phyloP scores from a whole-genome alignment of 1,140 invertebrate genomes.

The Scylla paramamosain region DNA sequence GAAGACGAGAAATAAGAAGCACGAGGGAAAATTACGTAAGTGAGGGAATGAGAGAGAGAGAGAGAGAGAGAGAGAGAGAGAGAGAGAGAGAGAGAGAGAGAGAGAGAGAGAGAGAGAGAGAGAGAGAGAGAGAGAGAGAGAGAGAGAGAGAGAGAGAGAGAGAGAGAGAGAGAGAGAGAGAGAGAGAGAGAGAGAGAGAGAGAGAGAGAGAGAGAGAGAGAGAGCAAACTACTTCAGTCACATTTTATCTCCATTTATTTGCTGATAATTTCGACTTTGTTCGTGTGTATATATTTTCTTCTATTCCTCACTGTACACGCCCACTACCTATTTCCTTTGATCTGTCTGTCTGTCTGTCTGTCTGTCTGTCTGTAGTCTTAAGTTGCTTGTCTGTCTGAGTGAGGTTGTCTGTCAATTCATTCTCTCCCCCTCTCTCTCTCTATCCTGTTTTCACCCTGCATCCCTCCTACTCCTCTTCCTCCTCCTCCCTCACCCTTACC shows the following conservation, averaged over 20 bases:
- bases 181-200: neutral
- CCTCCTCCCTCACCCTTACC: neutral
- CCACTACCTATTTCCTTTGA: too few relatives aligned
- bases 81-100: constrained; percentile 9
- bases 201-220: constrained; percentile 9
- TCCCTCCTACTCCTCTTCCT: neutral
- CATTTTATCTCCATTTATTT: neutral
- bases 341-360: too few relatives aligned
- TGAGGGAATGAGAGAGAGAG: neutral
- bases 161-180: constrained; percentile 20
- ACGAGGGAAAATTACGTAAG: neutral
- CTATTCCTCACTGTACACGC: too few relatives aligned
- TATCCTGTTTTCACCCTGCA: neutral
- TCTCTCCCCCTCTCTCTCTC: constrained; percentile 25
- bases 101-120: constrained; percentile 20
- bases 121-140: neutral
- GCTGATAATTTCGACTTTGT: neutral
- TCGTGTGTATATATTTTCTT: too few relatives aligned
- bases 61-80: neutral
- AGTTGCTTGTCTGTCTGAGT: neutral
- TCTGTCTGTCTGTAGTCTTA: too few relatives aligned
- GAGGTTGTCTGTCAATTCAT: neutral
- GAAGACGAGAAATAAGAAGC: neutral
- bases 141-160: neutral
- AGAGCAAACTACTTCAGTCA: neutral